Evolutionary conservation across 2,113 vertebrate genomes (phyloP).

Genomic region (Nyctibius bracteatus): DNA sequence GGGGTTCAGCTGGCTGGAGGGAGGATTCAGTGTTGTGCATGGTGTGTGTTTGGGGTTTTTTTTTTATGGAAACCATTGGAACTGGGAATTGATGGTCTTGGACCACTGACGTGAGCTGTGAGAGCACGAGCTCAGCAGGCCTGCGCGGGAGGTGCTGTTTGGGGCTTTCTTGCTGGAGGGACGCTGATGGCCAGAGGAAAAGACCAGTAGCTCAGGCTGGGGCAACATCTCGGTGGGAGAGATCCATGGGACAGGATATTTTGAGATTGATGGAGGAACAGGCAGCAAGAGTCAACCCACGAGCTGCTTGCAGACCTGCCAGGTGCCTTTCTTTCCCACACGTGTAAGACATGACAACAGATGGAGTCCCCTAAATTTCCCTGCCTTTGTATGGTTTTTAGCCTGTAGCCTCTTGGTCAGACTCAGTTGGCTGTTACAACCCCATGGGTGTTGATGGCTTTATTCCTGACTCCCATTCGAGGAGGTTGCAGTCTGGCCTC

Average conservation of each 20-base stretch:
- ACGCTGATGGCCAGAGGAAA: neutral
- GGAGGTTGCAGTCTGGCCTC: fast-evolving
- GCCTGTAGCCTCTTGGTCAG: neutral
- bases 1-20: neutral
- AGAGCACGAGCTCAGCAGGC: neutral
- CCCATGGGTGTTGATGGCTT: neutral
- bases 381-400: neutral
- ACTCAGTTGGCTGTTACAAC: neutral
- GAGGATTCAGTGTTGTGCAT: neutral
- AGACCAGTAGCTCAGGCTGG: neutral
- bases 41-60: neutral
- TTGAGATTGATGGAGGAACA: neutral
- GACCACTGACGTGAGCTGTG: neutral
- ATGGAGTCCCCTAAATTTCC: neutral
- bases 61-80: neutral
- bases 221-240: neutral
- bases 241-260: fast-evolving
- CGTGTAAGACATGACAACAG: fast-evolving
- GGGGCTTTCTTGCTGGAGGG: neutral
- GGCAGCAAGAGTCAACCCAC: neutral
- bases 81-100: neutral
- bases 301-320: neutral
- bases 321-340: neutral
- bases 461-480: neutral
- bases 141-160: neutral